Evolutionary conservation across 2,888 invertebrate genomes (phyloP).

Genomic region (Heterodera filipjevi): DNA sequence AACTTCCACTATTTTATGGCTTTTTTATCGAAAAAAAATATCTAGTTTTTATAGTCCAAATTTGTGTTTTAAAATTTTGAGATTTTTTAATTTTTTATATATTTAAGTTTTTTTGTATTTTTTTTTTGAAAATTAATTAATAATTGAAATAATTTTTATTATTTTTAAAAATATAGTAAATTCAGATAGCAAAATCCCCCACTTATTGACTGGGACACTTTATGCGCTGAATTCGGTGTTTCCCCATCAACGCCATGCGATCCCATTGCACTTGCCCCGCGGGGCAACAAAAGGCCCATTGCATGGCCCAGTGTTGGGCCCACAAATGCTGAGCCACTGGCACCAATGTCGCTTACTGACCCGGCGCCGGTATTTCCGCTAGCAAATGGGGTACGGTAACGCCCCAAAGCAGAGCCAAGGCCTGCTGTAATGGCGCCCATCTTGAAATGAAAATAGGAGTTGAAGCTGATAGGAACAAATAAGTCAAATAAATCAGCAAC

Average conservation of each 20-base stretch:
- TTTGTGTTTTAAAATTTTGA: too few species aligned
- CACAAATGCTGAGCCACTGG: background rate
- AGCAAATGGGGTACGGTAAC: background rate
- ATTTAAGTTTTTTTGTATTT: too few species aligned
- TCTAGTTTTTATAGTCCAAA: too few species aligned
- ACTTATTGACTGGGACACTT: background rate
- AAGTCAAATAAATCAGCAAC: too few species aligned
- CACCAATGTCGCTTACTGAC: background rate
- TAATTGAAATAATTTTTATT: too few species aligned
- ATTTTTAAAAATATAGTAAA: too few species aligned
- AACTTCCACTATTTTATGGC: too few species aligned
- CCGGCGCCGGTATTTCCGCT: background rate
- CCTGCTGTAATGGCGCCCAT: background rate
- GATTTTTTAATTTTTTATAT: too few species aligned
- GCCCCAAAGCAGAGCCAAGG: background rate
- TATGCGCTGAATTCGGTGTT: background rate
- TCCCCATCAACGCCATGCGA: background rate
- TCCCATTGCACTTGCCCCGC: background rate
- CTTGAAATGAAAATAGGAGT: background rate
- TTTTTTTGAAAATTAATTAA: too few species aligned
- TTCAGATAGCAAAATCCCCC: background rate
- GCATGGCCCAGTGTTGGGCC: constrained; percentile 10
- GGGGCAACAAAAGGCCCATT: background rate
- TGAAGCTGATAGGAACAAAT: too few species aligned
- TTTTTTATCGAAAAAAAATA: too few species aligned